These are phyloP conservation scores for Poicephalus meyeri DNA, from an alignment of 2,113 vertebrate genomes.

Conservation along the genomic window DNA sequence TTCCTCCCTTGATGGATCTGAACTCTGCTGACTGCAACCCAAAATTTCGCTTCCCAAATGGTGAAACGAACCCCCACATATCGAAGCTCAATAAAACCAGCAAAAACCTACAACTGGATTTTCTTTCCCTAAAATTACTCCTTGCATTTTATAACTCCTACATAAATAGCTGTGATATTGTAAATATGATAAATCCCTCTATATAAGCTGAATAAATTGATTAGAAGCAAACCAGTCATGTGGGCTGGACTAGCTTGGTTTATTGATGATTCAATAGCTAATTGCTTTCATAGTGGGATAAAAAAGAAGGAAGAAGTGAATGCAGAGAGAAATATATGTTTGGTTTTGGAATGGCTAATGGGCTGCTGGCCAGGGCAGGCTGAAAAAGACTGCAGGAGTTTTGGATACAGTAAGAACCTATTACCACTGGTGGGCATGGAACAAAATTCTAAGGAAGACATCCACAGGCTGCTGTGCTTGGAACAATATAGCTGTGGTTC, in stretches of 20 bases:
- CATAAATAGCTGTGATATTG: constrained; percentile 64
- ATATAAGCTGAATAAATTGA: constrained; percentile 69
- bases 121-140: constrained; percentile 47
- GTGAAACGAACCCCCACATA: background rate
- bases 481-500: background rate
- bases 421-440: background rate
- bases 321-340: background rate
- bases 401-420: constrained; percentile 15
- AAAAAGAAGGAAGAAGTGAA: constrained; percentile 42
- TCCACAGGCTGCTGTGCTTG: background rate
- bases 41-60: background rate
- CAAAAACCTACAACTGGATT: constrained; percentile 20
- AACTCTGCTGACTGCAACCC: constrained; percentile 16
- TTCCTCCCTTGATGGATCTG: constrained; percentile 2
- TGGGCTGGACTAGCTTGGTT: constrained; percentile 61
- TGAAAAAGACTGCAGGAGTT: constrained; percentile 26
- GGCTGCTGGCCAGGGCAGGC: background rate
- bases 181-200: constrained; percentile 69
- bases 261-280: constrained; percentile 69
- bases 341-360: background rate
- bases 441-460: background rate
- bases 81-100: background rate
- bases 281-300: constrained; percentile 49
- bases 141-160: constrained; percentile 53
- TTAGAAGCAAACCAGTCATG: constrained; percentile 67